Evolutionary conservation across 2,888 invertebrate species (phyloP).

Genomic region (Plagodis dolabraria): DNA sequence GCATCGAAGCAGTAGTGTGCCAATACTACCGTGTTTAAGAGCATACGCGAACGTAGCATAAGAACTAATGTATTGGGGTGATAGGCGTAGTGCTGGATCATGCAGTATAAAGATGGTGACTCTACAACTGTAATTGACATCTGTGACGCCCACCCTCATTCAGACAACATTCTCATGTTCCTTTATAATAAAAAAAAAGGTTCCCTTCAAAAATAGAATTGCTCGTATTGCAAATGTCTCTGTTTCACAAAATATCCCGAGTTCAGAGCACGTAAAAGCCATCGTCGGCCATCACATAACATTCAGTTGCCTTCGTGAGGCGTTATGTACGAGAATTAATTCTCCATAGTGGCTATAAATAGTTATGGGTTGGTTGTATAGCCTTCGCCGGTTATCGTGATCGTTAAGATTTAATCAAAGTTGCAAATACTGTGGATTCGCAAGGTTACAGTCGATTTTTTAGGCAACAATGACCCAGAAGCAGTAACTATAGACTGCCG

Average conservation of each 20-base stretch:
- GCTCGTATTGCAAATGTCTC: no score
- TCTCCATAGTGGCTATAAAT: slow-evolving; percentile 55
- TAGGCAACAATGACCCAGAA: neutral
- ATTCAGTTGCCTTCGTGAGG: slow-evolving; percentile 39
- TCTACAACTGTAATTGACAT: no score
- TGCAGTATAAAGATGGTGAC: no score
- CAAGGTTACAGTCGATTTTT: slow-evolving; percentile 22
- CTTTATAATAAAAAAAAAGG: no score
- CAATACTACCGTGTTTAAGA: no score
- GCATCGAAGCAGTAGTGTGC: no score
- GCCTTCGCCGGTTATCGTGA: slow-evolving; percentile 41
- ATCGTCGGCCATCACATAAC: slow-evolving; percentile 35
- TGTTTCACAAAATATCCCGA: neutral
- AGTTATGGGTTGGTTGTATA: slow-evolving; percentile 39
- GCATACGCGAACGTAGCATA: no score
- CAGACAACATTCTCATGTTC: no score
- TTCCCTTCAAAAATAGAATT: no score
- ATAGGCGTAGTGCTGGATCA: no score
- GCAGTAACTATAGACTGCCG: neutral
- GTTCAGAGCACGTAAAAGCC: slow-evolving; percentile 17
- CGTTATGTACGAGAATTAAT: slow-evolving; percentile 50
- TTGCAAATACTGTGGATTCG: slow-evolving; percentile 58
- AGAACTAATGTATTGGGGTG: no score
- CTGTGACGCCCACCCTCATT: no score
- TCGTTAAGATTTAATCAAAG: slow-evolving; percentile 66